Percentiles rank a stretch among this genome's conserved stretches.
phyloP scores from a whole-genome alignment of 2,797 vertebrate species.

The Serranus cabrilla region DNA sequence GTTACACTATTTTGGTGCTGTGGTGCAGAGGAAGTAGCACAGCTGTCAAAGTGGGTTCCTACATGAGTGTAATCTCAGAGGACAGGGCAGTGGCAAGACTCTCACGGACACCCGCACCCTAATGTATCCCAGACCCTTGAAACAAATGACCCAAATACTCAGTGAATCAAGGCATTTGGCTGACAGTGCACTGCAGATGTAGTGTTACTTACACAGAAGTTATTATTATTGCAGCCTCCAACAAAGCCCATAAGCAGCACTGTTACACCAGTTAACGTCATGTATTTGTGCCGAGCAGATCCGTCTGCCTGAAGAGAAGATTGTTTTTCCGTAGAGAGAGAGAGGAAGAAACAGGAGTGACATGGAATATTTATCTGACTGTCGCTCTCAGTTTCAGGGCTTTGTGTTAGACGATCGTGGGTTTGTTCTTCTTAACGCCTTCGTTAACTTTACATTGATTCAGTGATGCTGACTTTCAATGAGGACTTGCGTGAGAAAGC shows the following conservation, averaged over 20 bases:
- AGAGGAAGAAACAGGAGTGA: slow-evolving; percentile 7
- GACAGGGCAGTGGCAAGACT: slow-evolving; percentile 73
- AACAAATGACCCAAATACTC: slow-evolving; percentile 82
- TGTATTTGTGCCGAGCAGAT: slow-evolving; percentile 35
- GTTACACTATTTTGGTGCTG: slow-evolving; percentile 53
- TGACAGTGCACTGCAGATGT: slow-evolving; percentile 65
- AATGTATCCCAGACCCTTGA: slow-evolving; percentile 76
- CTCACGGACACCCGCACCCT: slow-evolving; percentile 77
- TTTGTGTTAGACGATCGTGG: slow-evolving; percentile 24
- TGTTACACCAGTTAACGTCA: slow-evolving; percentile 41
- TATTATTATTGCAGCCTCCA: slow-evolving; percentile 53
- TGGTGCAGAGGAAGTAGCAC: slow-evolving; percentile 60
- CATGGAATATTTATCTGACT: slow-evolving; percentile 35
- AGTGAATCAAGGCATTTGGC: slow-evolving; percentile 70
- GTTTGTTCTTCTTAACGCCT: slow-evolving; percentile 21
- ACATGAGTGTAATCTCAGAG: slow-evolving; percentile 72
- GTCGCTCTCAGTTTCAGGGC: slow-evolving; percentile 13
- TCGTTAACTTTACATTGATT: slow-evolving; percentile 33
- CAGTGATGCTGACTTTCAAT: not conserved
- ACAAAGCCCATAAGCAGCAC: slow-evolving; percentile 52
- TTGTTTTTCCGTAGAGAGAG: slow-evolving; percentile 25
- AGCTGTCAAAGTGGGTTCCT: slow-evolving; percentile 70
- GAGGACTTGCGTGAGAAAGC: not conserved
- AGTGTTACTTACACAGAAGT: slow-evolving; percentile 53
- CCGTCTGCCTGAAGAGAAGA: slow-evolving; percentile 22